Evolutionary conservation across 2,888 invertebrate genomes (phyloP).

Genomic region (Dasypolia templi): DNA sequence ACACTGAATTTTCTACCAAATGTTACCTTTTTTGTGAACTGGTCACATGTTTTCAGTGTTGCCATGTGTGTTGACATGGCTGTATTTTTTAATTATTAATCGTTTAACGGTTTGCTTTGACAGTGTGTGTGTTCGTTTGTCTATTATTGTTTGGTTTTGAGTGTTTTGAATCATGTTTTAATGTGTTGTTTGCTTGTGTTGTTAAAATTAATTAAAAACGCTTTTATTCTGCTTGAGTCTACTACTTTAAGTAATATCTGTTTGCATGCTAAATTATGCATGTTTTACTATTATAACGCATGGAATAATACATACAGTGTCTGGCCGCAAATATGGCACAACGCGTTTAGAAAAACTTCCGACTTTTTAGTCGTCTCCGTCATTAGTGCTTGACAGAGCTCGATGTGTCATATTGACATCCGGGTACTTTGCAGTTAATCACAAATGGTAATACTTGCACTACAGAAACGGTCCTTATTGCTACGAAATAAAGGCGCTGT

Average conservation of each 20-base stretch:
- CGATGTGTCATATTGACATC: neutral
- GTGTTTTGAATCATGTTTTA: slow-evolving; percentile 58
- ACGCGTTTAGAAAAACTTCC: neutral
- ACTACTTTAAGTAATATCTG: slow-evolving; percentile 14
- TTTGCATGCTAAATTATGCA: slow-evolving; percentile 49
- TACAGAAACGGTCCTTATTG: neutral
- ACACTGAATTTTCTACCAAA: slow-evolving; percentile 31
- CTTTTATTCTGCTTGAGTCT: slow-evolving; percentile 16
- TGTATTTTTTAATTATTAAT: slow-evolving; percentile 34
- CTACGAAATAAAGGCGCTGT: neutral
- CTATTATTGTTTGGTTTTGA: slow-evolving; percentile 38
- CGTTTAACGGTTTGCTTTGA: slow-evolving; percentile 29
- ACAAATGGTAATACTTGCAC: neutral
- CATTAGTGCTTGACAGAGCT: too few species aligned
- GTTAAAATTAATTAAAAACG: slow-evolving; percentile 10
- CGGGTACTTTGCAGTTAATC: neutral
- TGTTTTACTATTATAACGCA: slow-evolving; percentile 25
- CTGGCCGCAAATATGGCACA: neutral
- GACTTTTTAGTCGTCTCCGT: neutral
- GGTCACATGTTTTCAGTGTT: slow-evolving; percentile 41
- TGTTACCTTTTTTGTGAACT: slow-evolving; percentile 31
- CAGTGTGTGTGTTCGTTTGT: slow-evolving; percentile 46
- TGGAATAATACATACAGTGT: neutral
- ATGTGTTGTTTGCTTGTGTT: slow-evolving; percentile 40
- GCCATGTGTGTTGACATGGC: slow-evolving; percentile 32